Conservation (phyloP, 64 coral and sea anemone species). For the Pachyseris speciosa region DNA sequence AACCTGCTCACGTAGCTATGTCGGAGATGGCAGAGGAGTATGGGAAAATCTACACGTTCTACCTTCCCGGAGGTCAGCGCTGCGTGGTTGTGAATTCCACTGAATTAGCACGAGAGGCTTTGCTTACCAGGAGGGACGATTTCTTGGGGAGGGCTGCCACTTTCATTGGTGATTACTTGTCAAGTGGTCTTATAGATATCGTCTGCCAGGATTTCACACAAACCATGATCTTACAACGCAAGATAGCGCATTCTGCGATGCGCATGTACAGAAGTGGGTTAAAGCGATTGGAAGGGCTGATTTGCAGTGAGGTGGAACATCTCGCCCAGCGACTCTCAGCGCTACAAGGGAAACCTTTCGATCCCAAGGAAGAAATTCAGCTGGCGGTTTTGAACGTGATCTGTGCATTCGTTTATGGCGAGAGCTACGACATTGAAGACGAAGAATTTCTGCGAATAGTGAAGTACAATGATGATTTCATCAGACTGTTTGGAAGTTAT, state of each 20-base stretch:
- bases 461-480: slow-evolving; percentile 54
- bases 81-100: slow-evolving; percentile 52
- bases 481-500: slow-evolving; percentile 34
- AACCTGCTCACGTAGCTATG: slow-evolving; percentile 49
- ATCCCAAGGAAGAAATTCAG: slow-evolving; percentile 64
- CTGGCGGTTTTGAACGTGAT: slow-evolving; percentile 68
- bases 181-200: slow-evolving; percentile 59
- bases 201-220: slow-evolving; percentile 52
- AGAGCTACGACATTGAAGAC: slow-evolving; percentile 47
- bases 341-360: slow-evolving; percentile 44
- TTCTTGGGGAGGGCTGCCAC: slow-evolving; percentile 31
- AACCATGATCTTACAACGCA: slow-evolving; percentile 59
- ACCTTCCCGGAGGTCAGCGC: slow-evolving; percentile 38
- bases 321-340: slow-evolving; percentile 45
- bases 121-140: slow-evolving; percentile 48
- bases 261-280: slow-evolving; percentile 61
- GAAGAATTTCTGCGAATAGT: slow-evolving; percentile 72
- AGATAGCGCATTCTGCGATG: slow-evolving; percentile 64
- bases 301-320: slow-evolving; percentile 35
- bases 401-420: slow-evolving; percentile 62
- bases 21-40: slow-evolving; percentile 70
- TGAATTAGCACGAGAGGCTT: slow-evolving; percentile 57
- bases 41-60: slow-evolving; percentile 62
- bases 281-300: slow-evolving; percentile 23
- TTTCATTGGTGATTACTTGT: slow-evolving; percentile 61